These are phyloP conservation scores for Yponomeuta evonymella DNA, from an alignment of 2,888 invertebrate species.

Conservation along the genomic window DNA sequence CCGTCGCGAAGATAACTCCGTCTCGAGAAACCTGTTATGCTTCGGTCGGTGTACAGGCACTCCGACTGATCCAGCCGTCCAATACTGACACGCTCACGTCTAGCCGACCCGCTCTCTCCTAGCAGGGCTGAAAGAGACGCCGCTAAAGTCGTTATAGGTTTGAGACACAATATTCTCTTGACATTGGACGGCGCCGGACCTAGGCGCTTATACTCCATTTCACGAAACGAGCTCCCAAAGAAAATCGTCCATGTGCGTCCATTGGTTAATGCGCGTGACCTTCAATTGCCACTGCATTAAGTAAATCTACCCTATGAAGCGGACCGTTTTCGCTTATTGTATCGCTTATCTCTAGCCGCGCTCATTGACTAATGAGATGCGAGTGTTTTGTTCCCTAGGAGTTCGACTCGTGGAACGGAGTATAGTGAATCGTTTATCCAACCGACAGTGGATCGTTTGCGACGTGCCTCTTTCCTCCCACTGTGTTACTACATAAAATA, in stretches of 20 bases:
- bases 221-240: too few species aligned
- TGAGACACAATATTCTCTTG: background rate
- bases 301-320: too few species aligned
- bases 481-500: too few species aligned
- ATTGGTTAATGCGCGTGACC: too few species aligned
- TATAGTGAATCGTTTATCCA: background rate
- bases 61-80: background rate
- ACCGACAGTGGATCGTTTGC: background rate
- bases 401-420: too few species aligned
- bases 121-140: background rate
- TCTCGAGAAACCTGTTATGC: background rate
- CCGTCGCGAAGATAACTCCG: background rate
- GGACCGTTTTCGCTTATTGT: too few species aligned
- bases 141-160: background rate
- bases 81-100: background rate
- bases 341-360: too few species aligned
- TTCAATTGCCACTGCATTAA: too few species aligned
- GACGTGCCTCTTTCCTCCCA: too few species aligned
- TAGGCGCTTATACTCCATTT: background rate
- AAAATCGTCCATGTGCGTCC: too few species aligned
- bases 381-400: too few species aligned
- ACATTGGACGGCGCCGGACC: background rate
- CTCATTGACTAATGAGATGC: too few species aligned
- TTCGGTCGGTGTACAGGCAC: background rate
- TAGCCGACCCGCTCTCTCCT: background rate